These are phyloP conservation scores for Conus canariensis DNA, from an alignment of 2,888 invertebrate genomes.

Conservation along the genomic window DNA sequence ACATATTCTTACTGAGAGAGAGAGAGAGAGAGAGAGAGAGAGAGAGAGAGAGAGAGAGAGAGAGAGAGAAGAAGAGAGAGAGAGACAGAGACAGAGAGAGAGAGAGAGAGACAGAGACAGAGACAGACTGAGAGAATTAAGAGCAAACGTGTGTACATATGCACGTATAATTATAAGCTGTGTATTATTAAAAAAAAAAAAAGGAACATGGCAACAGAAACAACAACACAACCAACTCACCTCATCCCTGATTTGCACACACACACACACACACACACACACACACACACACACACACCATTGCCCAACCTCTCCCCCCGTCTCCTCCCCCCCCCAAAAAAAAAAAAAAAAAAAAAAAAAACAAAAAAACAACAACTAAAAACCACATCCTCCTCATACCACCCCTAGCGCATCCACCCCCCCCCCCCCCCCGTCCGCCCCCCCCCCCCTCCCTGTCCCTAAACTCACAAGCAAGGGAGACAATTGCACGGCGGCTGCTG, in stretches of 20 bases:
- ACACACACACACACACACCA: too few relatives aligned
- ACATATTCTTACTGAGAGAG: neutral
- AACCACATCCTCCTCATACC: too few relatives aligned
- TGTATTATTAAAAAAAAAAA: neutral
- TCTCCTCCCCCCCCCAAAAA: too few relatives aligned
- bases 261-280: too few relatives aligned
- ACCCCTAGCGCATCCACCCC: too few relatives aligned
- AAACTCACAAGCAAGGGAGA: slow-evolving; percentile 43
- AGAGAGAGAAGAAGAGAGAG: neutral
- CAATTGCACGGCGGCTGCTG: slow-evolving; percentile 35
- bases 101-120: neutral
- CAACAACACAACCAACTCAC: neutral
- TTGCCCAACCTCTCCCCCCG: too few relatives aligned
- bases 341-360: too few relatives aligned
- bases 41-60: slow-evolving; percentile 10
- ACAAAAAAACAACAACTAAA: too few relatives aligned
- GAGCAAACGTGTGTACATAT: neutral
- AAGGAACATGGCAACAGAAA: neutral
- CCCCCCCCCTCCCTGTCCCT: neutral
- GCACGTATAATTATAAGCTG: too few relatives aligned
- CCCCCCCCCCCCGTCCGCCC: too few relatives aligned
- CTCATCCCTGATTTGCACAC: too few relatives aligned
- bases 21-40: slow-evolving; percentile 6
- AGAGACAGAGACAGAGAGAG: neutral
- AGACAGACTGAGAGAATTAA: neutral